These are phyloP conservation scores for Troides oblongomaculatus DNA, from an alignment of 2,888 invertebrate genomes.

Conservation along the genomic window DNA sequence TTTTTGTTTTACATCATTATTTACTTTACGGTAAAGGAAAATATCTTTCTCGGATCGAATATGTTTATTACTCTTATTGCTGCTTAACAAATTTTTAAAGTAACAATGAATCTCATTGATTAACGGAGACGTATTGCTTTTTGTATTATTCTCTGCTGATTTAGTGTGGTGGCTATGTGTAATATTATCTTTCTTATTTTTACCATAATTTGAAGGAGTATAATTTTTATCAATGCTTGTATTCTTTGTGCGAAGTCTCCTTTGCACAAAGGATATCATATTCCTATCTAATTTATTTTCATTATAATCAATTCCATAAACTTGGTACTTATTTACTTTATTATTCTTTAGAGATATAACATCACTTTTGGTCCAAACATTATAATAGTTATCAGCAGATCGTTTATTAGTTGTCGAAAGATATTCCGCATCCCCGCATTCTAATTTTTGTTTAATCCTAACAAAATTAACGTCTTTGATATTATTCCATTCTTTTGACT, in stretches of 20 bases:
- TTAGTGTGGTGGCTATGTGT: neutral
- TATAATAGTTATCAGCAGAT: neutral
- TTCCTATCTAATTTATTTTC: neutral
- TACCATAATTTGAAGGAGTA: neutral
- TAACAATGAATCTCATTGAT: constrained; percentile 5
- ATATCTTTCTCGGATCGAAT: neutral
- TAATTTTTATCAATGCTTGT: neutral
- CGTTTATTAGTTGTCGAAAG: neutral
- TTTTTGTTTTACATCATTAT: neutral
- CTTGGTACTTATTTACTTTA: neutral
- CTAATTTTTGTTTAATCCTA: neutral
- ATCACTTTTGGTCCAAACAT: neutral
- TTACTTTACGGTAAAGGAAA: neutral
- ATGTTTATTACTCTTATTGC: constrained; percentile 4
- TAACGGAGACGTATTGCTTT: neutral
- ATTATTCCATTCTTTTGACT: neutral
- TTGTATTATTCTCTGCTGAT: neutral
- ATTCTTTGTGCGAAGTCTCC: neutral
- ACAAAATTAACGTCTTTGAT: neutral
- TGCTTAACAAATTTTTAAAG: constrained; percentile 5
- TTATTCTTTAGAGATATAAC: neutral
- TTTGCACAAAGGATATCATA: neutral
- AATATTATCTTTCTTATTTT: neutral
- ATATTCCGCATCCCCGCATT: neutral
- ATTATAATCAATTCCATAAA: neutral